A percentile compares a stretch with the other conserved stretches of the same genome.
Conservation (phyloP, 1,140 invertebrate genomes). For the Spodoptera frugiperda region DNA sequence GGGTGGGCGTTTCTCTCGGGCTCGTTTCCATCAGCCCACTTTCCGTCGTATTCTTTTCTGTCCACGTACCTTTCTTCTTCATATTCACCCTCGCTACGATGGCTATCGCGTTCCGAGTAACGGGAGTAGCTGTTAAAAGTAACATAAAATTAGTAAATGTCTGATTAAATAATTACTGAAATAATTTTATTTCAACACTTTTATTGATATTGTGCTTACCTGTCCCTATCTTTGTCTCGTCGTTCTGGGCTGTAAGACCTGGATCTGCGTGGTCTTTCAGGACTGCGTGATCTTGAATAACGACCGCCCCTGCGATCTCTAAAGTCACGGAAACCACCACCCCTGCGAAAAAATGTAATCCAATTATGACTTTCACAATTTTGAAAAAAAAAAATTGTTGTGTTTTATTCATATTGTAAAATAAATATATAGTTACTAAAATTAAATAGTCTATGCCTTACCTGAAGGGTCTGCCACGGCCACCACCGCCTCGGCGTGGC, state of each 20-base stretch:
- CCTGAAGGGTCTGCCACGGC: constrained; percentile 82
- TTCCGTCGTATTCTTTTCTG: constrained; percentile 87
- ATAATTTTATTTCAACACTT: background rate
- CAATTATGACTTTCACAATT: background rate
- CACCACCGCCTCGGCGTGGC: constrained; percentile 74
- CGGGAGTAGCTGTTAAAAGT: constrained; percentile 74
- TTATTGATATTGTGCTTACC: constrained; percentile 59
- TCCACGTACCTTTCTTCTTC: constrained; percentile 88
- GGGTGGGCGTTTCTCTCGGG: constrained; percentile 67
- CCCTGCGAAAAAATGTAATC: constrained; percentile 51
- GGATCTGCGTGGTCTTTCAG: constrained; percentile 82
- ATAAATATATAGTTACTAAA: too few species aligned
- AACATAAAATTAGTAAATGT: background rate
- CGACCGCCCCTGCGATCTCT: constrained; percentile 87
- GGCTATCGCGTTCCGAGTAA: constrained; percentile 88
- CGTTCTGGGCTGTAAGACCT: constrained; percentile 87
- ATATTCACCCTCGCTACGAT: constrained; percentile 90
- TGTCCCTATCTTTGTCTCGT: constrained; percentile 83
- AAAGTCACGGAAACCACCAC: constrained; percentile 89
- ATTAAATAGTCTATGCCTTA: constrained; percentile 47
- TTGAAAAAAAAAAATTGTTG: background rate
- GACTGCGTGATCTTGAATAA: constrained; percentile 82
- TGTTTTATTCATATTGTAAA: too few species aligned
- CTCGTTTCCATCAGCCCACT: constrained; percentile 87
- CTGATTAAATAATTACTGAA: background rate